Evolutionary conservation across 2,888 invertebrate genomes (phyloP), one percentile per base, ranked within the genome.

Genomic region (Dinocampus coccinellae): DNA sequence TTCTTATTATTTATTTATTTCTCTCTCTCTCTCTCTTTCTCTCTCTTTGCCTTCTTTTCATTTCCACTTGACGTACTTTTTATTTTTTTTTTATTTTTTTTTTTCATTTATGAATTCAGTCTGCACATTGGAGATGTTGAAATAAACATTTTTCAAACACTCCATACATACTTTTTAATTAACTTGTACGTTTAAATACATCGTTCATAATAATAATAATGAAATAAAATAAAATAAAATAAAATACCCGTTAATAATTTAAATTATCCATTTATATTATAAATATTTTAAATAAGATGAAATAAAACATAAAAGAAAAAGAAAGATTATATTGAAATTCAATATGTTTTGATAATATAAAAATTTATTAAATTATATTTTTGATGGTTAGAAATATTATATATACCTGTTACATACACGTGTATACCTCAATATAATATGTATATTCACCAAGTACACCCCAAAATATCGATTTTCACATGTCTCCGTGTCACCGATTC

Each of bases 381-480:
- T 13, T n/a, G 11, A 4, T 39, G 13, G 39, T 39, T 39, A n/a
- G 16, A 47, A 26, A 22, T 11, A 26, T 26, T 57, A 9, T 57
- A 9, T 34, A 16, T 58, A 77, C 75, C 74, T 77, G 75, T 75
- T 76, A 69, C 3, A 20, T 16, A 10, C 36, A 36, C 36, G 10
- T 9, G 9, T 16, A 33, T 10, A 58, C 58, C 33, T 52, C 26
- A 42, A 42, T 29, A 29, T 4, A n/a, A 29, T 7, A 29, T 29
- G 7, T n/a, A 26, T 39, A 39, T 7, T 64, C 42, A 62, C 53
- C 60, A 29, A 69, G 69, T 69, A 58, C 26, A 63, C 74, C 76
- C 74, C 72, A 76, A 80, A 83, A 82, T 84, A 84, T 83, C 79
- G 82, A 83, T 84, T 84, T 83, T 79, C 79, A 80, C 82, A 79